Base-by-base conservation (phyloP, 2,113 vertebrate genomes). In the Dipodomys spectabilis region DNA sequence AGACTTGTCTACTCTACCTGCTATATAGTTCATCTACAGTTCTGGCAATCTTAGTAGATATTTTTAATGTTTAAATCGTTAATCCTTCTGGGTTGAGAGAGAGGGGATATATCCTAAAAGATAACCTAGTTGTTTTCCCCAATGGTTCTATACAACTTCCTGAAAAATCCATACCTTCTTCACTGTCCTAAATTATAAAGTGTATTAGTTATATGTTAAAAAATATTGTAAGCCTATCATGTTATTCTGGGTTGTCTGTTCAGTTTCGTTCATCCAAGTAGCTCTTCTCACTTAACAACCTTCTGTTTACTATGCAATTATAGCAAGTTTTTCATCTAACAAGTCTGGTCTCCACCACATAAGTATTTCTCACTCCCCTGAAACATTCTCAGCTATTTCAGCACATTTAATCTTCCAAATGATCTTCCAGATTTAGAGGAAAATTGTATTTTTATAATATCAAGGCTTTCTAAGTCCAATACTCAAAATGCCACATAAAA, bases 21-120 rank as follows among this genome's bases (percentile, higher is more conserved):
- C 32, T 7, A 65, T 19, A 39, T 75, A 2, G 45, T 23, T 60
- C 19, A 67, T 15, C 60, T 62, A 15, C 25, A n/a, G 4, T 30
- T 69, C 67, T 67, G 65, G 27, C 65, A 10, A 11, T 27, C 28
- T 25, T 67, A 28, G 11, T 28, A 27, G 28, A 77, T 80, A 53
- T 75, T 89, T 91, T 84, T 74, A 89, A 78, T 75, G 2, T 75
- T 82, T 89, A 74, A 39, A 93, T 65, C 44, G 83, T 86, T 93
- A 82, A 79, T 78, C 49, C 16, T 68, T 64, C 77, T 44, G 8
- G 57, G 72, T n/a, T 27, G 7, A n/a, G 20, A 19, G 10, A 68
- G 45, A 87, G 19, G 8, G 15, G 6, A 4, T 35, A 25, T 39
- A 44, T 88, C 64, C 74, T 92, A 20, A 82, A 53, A 93, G 57